Evolutionary conservation across 2,113 vertebrate species (phyloP).

Genomic region (Pygoscelis adeliae): DNA sequence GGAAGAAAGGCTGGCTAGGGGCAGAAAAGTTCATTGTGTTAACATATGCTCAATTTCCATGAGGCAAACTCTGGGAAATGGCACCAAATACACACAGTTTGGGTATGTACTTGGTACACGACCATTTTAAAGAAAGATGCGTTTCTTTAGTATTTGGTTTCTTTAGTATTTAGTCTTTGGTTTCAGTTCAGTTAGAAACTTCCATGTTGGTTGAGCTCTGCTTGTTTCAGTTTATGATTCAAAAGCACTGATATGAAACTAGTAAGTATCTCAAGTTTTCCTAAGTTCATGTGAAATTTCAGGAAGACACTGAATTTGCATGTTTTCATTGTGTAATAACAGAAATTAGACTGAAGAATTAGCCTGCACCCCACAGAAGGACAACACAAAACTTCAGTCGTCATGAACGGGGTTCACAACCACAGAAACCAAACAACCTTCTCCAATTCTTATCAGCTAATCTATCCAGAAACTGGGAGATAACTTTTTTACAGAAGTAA

Average conservation of each 20-base stretch:
- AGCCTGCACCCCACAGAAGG: background rate
- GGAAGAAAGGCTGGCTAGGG: background rate
- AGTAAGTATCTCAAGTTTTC: background rate
- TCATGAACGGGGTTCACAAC: background rate
- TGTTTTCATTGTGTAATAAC: background rate
- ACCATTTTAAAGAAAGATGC: background rate
- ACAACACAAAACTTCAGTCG: accelerated
- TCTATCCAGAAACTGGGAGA: background rate
- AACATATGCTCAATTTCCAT: accelerated
- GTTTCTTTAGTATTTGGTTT: background rate
- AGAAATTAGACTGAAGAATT: background rate
- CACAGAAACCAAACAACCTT: background rate
- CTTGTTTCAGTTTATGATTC: background rate
- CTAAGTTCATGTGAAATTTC: background rate
- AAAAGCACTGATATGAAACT: background rate
- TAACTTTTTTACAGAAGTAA: background rate
- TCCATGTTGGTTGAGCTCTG: background rate
- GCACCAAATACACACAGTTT: background rate
- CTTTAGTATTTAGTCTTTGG: background rate
- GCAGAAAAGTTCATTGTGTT: background rate
- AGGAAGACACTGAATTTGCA: background rate
- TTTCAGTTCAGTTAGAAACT: background rate
- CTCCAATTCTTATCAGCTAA: background rate
- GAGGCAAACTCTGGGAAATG: background rate
- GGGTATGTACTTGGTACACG: background rate